phyloP scores from a whole-genome alignment of 1,140 invertebrate species.

The Drosophila pandora region DNA sequence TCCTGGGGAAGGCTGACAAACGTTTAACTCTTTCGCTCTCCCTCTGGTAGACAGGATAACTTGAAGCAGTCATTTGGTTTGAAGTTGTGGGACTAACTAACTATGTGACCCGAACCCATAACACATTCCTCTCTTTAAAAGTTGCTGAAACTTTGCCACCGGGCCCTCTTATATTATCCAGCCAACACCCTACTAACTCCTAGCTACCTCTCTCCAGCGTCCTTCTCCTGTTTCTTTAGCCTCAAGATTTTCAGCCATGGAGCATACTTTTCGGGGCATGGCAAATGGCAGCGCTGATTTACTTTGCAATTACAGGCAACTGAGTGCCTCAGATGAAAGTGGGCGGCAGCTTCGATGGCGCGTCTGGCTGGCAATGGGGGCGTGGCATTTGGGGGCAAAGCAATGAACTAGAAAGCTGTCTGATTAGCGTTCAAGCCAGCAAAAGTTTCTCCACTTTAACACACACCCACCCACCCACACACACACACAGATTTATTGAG shows the following conservation, averaged over 20 bases:
- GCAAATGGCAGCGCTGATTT: slow-evolving; percentile 80
- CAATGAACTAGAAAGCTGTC: slow-evolving; percentile 81
- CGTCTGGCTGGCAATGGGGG: slow-evolving; percentile 7
- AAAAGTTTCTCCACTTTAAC: slow-evolving; percentile 62
- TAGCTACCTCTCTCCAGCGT: not conserved
- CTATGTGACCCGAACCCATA: slow-evolving; percentile 77
- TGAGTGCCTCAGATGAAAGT: slow-evolving; percentile 37
- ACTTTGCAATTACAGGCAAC: slow-evolving; percentile 76
- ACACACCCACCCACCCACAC: slow-evolving; percentile 25
- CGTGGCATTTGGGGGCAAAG: slow-evolving; percentile 49
- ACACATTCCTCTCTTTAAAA: slow-evolving; percentile 80
- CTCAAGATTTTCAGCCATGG: slow-evolving; percentile 9
- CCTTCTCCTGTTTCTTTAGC: not conserved
- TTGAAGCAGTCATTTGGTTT: slow-evolving; percentile 42
- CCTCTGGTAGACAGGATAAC: slow-evolving; percentile 10
- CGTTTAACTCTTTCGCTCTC: not conserved
- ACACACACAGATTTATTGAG: slow-evolving; percentile 67
- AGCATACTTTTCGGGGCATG: slow-evolving; percentile 72
- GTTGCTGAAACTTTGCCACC: slow-evolving; percentile 66
- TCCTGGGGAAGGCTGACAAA: not conserved
- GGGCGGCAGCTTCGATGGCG: not conserved
- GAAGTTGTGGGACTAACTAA: slow-evolving; percentile 68
- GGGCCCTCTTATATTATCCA: slow-evolving; percentile 26
- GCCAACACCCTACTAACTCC: not conserved
- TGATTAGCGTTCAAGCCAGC: slow-evolving; percentile 71